phyloP scores from a whole-genome alignment of 35 echinoderm and acorn worm species.

The Apostichopus japonicus region DNA sequence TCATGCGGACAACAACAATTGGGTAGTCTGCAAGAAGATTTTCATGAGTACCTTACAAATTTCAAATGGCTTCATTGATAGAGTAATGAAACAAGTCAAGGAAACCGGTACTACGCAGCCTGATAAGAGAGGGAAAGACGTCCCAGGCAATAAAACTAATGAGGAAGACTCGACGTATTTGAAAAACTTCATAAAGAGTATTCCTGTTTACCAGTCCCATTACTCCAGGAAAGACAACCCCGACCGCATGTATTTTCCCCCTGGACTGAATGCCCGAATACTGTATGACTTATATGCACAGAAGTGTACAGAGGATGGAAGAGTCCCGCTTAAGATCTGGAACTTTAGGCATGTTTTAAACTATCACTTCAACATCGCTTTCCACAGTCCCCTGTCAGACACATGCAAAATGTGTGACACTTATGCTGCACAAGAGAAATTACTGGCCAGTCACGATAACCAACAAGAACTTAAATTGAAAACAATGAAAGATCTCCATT shows the following conservation, averaged over 20 bases:
- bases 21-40: slow-evolving; percentile 6
- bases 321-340: not conserved
- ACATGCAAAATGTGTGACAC: slow-evolving; percentile 17
- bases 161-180: not conserved
- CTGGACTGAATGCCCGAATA: slow-evolving; percentile 8
- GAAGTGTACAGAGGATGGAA: not conserved
- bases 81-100: not conserved
- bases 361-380: slow-evolving; percentile 9
- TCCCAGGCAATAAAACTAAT: not conserved
- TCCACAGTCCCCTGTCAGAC: slow-evolving; percentile 24
- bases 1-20: not conserved
- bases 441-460: not conserved
- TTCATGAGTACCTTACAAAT: not conserved
- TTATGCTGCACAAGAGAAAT: not conserved
- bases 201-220: slow-evolving; percentile 1
- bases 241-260: not conserved
- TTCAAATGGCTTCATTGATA: not conserved
- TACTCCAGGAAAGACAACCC: slow-evolving; percentile 7
- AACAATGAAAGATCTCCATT: slow-evolving; percentile 13
- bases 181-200: not conserved
- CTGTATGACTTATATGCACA: not conserved
- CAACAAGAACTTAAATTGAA: not conserved
- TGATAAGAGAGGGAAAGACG: slow-evolving; percentile 11
- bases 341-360: not conserved
- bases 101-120: not conserved